Percentiles rank a stretch among this genome's conserved stretches.
phyloP scores from a whole-genome alignment of 2,113 vertebrate genomes.

The Callospermophilus lateralis region DNA sequence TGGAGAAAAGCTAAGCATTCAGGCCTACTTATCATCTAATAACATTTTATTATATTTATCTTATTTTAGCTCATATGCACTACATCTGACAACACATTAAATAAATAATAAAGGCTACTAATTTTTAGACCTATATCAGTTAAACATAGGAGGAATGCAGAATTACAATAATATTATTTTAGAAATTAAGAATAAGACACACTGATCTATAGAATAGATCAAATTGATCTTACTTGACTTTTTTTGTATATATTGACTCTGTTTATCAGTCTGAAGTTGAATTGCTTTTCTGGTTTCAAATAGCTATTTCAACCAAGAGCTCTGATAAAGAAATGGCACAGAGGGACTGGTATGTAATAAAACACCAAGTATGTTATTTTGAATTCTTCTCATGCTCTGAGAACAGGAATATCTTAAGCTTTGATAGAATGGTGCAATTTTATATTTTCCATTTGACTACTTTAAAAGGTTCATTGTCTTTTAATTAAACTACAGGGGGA shows the following conservation, averaged over 20 bases:
- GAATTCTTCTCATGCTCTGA: conserved; percentile 66
- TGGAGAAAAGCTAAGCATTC: conserved; percentile 58
- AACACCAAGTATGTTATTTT: conserved; percentile 63
- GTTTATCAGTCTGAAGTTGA: conserved; percentile 45
- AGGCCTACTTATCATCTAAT: conserved; percentile 5
- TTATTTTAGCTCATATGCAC: conserved; percentile 22
- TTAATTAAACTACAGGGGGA: conserved; percentile 58
- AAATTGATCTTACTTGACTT: neutral
- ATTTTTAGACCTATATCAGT: neutral
- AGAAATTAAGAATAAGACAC: conserved; percentile 40
- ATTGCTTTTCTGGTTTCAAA: conserved; percentile 49
- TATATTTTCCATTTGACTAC: conserved; percentile 68
- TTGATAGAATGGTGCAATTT: conserved; percentile 17
- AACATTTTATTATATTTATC: conserved; percentile 56
- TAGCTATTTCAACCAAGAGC: conserved; percentile 41
- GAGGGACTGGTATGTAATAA: conserved; percentile 22
- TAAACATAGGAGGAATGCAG: conserved; percentile 58
- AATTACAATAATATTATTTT: conserved; percentile 70
- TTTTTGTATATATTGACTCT: neutral
- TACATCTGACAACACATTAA: conserved; percentile 54
- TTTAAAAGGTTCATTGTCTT: conserved; percentile 69
- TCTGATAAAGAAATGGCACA: neutral
- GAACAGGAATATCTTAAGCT: conserved; percentile 55
- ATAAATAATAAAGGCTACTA: conserved; percentile 54
- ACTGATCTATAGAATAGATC: neutral